Conservation (phyloP, 2,113 vertebrate genomes). For the Lophura nycthemera region DNA sequence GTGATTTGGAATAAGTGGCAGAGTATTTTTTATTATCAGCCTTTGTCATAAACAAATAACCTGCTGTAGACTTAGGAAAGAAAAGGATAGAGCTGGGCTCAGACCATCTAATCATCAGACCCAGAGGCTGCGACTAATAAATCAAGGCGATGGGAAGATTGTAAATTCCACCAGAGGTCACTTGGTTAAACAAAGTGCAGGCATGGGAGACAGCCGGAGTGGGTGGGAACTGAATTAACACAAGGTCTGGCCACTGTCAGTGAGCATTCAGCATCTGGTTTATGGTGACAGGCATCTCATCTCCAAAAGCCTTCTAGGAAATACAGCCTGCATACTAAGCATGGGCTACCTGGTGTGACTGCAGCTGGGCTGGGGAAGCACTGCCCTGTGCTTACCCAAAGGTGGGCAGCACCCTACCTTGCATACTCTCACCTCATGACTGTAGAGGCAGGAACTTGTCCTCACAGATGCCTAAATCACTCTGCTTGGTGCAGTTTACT, state of each 20-base stretch:
- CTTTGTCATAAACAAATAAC: constrained; percentile 59
- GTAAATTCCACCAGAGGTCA: constrained; percentile 41
- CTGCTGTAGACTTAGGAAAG: neutral
- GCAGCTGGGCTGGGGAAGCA: neutral
- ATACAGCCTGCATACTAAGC: neutral
- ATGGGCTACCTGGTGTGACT: rapidly evolving
- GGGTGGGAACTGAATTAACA: neutral
- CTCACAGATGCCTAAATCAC: neutral
- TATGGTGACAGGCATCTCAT: neutral
- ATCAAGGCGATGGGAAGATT: constrained; percentile 13
- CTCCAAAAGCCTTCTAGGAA: neutral
- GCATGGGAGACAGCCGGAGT: neutral
- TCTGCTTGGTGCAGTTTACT: neutral
- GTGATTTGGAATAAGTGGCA: neutral
- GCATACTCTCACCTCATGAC: neutral
- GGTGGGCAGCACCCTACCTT: neutral
- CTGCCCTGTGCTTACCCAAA: neutral
- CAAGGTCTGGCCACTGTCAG: constrained; percentile 22
- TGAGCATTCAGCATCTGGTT: neutral
- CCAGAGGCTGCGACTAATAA: constrained; percentile 10
- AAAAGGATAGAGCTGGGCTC: neutral
- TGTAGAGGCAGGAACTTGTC: neutral
- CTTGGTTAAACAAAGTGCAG: constrained; percentile 47
- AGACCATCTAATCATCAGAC: constrained; percentile 13
- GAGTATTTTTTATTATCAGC: constrained; percentile 27